Conservation (phyloP, 2,113 vertebrate species). For the Poeciliopsis prolifica region DNA sequence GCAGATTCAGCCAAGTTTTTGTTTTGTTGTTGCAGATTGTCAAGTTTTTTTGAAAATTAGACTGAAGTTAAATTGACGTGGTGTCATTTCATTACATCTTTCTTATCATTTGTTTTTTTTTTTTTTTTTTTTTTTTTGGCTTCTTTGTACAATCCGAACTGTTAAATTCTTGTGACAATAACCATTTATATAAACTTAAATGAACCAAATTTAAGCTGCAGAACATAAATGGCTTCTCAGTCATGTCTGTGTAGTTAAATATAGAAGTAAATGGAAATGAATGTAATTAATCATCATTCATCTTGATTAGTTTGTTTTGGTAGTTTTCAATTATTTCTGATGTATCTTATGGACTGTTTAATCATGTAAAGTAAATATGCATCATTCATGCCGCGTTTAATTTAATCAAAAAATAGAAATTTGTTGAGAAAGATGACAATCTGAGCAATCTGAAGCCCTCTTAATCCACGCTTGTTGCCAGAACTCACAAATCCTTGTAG, state of each 20-base stretch:
- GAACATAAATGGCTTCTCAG: too few relatives aligned
- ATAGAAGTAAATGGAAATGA: not conserved
- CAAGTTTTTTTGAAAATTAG: too few relatives aligned
- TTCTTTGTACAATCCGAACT: too few relatives aligned
- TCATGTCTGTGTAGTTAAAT: not conserved
- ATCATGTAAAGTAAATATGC: not conserved
- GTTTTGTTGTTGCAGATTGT: not conserved
- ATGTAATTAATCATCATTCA: not conserved
- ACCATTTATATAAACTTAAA: not conserved
- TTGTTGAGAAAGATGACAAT: constrained; percentile 3
- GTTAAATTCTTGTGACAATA: not conserved
- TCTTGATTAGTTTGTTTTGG: not conserved
- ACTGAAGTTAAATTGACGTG: not conserved
- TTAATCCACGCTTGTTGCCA: not conserved
- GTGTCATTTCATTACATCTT: not conserved
- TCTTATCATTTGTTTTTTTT: not conserved
- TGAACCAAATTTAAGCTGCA: not conserved
- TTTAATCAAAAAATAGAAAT: constrained; percentile 20
- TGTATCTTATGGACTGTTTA: not conserved
- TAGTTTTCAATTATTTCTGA: not conserved
- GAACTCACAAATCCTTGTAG: constrained; percentile 16
- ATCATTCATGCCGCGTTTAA: constrained; percentile 24
- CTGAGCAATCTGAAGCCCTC: not conserved
- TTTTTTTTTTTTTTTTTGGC: too few relatives aligned
- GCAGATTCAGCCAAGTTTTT: not conserved